Base-by-base conservation (phyloP, 2,888 invertebrate species). In the Orthosia cruda region DNA sequence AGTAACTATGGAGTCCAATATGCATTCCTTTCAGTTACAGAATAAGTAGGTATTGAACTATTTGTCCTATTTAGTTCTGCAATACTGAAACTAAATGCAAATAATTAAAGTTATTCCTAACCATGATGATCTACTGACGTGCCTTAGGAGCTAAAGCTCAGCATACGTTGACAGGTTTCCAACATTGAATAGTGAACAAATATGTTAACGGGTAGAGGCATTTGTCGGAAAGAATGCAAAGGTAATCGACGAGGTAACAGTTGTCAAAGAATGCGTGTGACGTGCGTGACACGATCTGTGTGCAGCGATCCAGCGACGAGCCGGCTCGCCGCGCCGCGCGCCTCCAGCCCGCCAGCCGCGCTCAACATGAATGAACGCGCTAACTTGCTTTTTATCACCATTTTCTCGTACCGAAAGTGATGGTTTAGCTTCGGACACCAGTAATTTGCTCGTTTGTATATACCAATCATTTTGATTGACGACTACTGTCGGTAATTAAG, bases 321-420 rank as follows among this genome's bases (percentile, higher is more conserved):
- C 80, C 80, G 74, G 76, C 71, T 71, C 77, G 77, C 70, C 77
- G 63, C 75, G 78, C 58, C 74, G 70, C 57, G 55, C 1, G 26
- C 26, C 26, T 1, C 26, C 26, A 12, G 75, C 85, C 80, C 83
- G 75, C 78, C 59, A 66, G 80, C 77, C 71, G 71, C 75, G 84
- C 72, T 69, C 67, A 83, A 84, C 91, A 91, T 93, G 91, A 93
- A 93, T 93, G 93, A 90, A 90, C 91, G 87, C 88, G 90, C 89
- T 90, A 88, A 90, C 91, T 90, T 92, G 92, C 93, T 94, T 95
- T 95, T 95, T 95, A 95, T 95, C 93, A 92, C 91, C 91, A 91
- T 94, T 92, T 92, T 90, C 86, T 81, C 84, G 70, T 55, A 93
- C 92, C 91, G 92, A 92, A 93, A 93, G 91, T 89, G 91, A 90